Conservation (phyloP, 2,888 invertebrate genomes). For the Penaeus monodon region DNA sequence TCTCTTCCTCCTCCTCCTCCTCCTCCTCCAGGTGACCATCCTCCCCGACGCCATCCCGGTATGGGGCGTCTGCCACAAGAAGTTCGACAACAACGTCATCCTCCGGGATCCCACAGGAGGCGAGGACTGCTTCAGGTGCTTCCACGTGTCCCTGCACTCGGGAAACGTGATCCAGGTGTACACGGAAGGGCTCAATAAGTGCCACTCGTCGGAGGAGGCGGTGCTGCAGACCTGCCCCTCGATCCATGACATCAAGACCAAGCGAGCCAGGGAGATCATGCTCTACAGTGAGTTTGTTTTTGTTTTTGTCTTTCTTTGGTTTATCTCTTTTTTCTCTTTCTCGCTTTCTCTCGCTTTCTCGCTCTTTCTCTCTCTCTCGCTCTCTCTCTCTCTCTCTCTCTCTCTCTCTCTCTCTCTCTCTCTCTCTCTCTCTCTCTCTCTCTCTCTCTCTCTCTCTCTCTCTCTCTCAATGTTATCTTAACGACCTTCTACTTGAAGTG, state of each 20-base stretch:
- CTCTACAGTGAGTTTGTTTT: constrained; percentile 71
- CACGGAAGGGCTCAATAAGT: constrained; percentile 76
- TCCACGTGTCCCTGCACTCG: constrained; percentile 75
- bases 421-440: not conserved
- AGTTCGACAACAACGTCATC: constrained; percentile 46
- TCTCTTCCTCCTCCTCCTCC: not conserved
- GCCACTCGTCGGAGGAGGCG: constrained; percentile 75
- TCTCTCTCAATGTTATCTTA: not conserved
- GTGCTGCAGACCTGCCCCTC: constrained; percentile 76
- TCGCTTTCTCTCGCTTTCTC: too few species aligned
- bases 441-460: not conserved
- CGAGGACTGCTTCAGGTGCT: constrained; percentile 74
- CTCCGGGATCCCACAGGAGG: constrained; percentile 58
- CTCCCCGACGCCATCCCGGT: constrained; percentile 76
- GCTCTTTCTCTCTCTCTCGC: too few species aligned
- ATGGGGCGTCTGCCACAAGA: constrained; percentile 63
- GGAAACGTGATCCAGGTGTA: constrained; percentile 76
- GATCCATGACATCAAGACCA: constrained; percentile 69
- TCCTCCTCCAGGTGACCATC: constrained; percentile 75
- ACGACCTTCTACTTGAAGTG: not conserved
- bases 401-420: too few species aligned
- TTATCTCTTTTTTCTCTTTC: not conserved
- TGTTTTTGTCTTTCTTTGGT: not conserved
- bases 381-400: too few species aligned
- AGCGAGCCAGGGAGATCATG: constrained; percentile 72